Percentiles rank a stretch among this genome's conserved stretches.
Conservation (phyloP, 2,113 vertebrate species). For the Neodon shergylaensis region DNA sequence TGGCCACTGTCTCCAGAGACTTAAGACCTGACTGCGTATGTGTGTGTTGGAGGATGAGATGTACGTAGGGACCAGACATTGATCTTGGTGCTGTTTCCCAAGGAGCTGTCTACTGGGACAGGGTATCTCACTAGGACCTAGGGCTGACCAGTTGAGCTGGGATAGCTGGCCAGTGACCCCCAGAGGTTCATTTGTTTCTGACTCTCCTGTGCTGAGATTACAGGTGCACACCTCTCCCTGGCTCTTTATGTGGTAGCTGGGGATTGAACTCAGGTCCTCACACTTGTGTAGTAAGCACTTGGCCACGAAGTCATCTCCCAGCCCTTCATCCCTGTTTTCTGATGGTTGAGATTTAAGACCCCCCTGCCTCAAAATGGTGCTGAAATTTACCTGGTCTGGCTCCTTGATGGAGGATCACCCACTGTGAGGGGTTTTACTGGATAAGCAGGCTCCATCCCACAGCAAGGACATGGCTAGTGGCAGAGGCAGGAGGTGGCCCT, state of each 20-base stretch:
- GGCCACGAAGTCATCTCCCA: not conserved
- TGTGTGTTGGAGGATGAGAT: not conserved
- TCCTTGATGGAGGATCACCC: not conserved
- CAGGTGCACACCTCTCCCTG: not conserved
- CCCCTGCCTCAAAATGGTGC: fast-evolving
- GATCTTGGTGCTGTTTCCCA: not conserved
- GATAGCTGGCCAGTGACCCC: not conserved
- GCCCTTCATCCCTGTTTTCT: not conserved
- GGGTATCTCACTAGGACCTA: not conserved
- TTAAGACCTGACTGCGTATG: not conserved
- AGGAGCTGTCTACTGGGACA: not conserved
- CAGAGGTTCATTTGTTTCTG: not conserved
- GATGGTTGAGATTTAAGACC: not conserved
- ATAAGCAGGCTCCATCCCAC: fast-evolving
- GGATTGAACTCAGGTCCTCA: not conserved
- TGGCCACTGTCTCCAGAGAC: not conserved
- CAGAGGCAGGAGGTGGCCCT: not conserved
- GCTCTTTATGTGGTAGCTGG: not conserved
- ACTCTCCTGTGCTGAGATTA: not conserved
- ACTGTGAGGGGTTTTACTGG: not conserved
- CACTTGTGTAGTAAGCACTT: not conserved
- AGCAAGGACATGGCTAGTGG: not conserved
- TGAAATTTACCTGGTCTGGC: not conserved
- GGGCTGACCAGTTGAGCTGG: not conserved
- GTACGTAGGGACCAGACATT: not conserved